These are phyloP conservation scores for Myrmecobius fasciatus DNA, from an alignment of 2,113 vertebrate genomes.

Conservation along the genomic window DNA sequence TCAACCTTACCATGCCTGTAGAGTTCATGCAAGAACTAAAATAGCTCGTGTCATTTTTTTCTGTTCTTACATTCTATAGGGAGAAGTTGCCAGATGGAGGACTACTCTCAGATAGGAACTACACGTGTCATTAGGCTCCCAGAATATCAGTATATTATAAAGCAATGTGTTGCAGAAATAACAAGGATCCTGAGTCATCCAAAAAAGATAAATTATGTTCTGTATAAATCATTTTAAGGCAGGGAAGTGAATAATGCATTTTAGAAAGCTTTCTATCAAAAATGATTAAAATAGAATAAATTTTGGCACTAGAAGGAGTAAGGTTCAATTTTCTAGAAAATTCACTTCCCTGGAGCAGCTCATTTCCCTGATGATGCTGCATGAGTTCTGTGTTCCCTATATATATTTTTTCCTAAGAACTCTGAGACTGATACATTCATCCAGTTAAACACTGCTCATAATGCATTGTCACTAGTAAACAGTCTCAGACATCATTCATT, in stretches of 20 bases:
- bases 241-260: not conserved
- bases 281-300: not conserved
- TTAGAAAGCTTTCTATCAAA: constrained; percentile 3
- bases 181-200: not conserved
- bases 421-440: constrained; percentile 66
- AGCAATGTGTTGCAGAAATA: not conserved
- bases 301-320: constrained; percentile 59
- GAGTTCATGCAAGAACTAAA: not conserved
- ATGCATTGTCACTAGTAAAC: constrained; percentile 65
- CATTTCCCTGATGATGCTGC: constrained; percentile 27
- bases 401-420: constrained; percentile 65
- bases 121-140: not conserved
- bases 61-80: not conserved
- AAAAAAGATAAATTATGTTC: not conserved
- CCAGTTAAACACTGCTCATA: constrained; percentile 70
- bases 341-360: constrained; percentile 70
- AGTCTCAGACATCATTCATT: constrained; percentile 66
- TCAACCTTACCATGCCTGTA: not conserved
- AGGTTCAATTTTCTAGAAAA: constrained; percentile 54
- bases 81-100: not conserved
- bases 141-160: not conserved
- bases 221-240: not conserved
- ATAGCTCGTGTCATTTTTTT: not conserved
- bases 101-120: not conserved
- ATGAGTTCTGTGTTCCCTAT: not conserved